Evolutionary conservation across 2,113 vertebrate species (phyloP).

Genomic region (Campylorhamphus procurvoides): DNA sequence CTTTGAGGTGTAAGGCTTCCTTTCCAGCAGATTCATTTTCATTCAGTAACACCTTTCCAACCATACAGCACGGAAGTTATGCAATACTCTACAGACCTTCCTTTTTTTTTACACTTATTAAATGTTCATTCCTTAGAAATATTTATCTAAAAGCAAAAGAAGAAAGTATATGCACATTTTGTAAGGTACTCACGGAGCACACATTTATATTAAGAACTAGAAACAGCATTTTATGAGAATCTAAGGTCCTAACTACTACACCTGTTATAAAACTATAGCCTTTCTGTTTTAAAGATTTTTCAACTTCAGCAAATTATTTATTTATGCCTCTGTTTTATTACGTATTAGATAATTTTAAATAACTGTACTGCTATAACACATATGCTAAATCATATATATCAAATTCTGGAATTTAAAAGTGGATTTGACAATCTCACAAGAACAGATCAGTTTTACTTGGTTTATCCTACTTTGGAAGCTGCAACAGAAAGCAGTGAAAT

Average conservation of each 20-base stretch:
- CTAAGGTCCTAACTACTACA: background rate
- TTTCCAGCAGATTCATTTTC: background rate
- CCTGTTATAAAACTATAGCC: background rate
- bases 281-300: background rate
- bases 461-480: background rate
- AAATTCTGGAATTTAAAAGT: background rate
- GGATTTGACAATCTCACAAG: background rate
- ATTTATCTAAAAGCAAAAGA: background rate
- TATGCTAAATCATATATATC: background rate
- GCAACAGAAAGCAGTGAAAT: background rate
- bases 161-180: background rate
- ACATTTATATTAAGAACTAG: background rate
- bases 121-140: background rate
- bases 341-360: background rate
- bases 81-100: background rate
- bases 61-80: background rate
- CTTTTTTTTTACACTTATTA: background rate
- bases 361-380: background rate
- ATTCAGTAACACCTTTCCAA: background rate
- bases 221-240: background rate
- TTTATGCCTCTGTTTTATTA: background rate
- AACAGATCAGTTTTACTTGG: background rate
- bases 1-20: background rate
- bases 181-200: background rate
- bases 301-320: background rate